Conservation (phyloP, 2,797 vertebrate genomes). For the Cygnus olor region DNA sequence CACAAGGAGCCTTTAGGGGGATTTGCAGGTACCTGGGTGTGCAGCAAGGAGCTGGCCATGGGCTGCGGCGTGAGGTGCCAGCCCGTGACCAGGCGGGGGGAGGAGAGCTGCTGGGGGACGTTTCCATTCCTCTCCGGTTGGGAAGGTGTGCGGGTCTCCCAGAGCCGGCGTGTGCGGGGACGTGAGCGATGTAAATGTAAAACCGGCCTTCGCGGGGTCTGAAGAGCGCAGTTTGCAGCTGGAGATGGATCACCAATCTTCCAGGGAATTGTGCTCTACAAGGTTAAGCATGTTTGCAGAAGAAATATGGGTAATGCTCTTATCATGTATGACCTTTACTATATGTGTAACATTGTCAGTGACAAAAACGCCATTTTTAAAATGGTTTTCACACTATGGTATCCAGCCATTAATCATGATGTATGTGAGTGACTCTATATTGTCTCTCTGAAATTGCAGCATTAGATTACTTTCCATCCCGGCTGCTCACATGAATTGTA, state of each 20-base stretch:
- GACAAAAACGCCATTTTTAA: slow-evolving; percentile 76
- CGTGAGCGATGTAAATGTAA: slow-evolving; percentile 39
- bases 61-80: accelerated
- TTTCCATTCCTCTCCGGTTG: background rate
- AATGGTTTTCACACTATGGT: slow-evolving; percentile 74
- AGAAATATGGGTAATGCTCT: slow-evolving; percentile 71
- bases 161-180: accelerated
- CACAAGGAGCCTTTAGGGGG: background rate
- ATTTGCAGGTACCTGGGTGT: background rate
- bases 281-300: slow-evolving; percentile 76
- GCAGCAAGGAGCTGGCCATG: background rate
- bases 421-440: slow-evolving; percentile 56
- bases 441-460: slow-evolving; percentile 59
- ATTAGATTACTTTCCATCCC: slow-evolving; percentile 24
- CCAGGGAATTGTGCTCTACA: slow-evolving; percentile 63
- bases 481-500: slow-evolving; percentile 27
- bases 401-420: slow-evolving; percentile 71
- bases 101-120: background rate
- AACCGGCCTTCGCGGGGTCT: slow-evolving; percentile 45
- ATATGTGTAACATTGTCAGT: slow-evolving; percentile 62
- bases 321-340: slow-evolving; percentile 71
- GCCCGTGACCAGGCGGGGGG: background rate
- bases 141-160: background rate
- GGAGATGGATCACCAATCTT: slow-evolving; percentile 63
- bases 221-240: slow-evolving; percentile 33